Evolutionary conservation across 2,888 invertebrate genomes (phyloP).

Genomic region (Halictus ligatus): DNA sequence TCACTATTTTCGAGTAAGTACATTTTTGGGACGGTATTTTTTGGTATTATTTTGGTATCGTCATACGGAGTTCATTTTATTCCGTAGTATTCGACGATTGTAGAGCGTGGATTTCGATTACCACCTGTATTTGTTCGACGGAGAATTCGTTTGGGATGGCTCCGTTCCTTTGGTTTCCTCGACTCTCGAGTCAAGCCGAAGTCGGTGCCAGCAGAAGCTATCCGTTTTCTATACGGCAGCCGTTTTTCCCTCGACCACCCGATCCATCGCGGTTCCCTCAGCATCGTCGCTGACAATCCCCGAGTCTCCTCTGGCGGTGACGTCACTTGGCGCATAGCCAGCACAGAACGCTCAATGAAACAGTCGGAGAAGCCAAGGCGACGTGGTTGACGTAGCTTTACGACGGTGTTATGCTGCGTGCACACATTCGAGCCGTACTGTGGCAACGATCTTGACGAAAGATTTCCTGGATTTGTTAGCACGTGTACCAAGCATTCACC

Average conservation of each 20-base stretch:
- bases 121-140: neutral
- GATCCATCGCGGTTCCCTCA: conserved; percentile 58
- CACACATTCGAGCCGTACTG: conserved; percentile 55
- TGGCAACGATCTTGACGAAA: conserved; percentile 71
- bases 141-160: conserved; percentile 26
- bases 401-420: conserved; percentile 69
- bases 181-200: conserved; percentile 17
- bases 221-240: conserved; percentile 19
- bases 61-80: neutral
- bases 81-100: neutral
- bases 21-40: no score
- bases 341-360: conserved; percentile 79
- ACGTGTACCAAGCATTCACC: neutral
- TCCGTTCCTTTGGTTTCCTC: conserved; percentile 28
- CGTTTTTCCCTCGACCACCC: conserved; percentile 35
- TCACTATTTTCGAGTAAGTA: no score
- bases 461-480: conserved; percentile 53
- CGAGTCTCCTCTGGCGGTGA: conserved; percentile 71
- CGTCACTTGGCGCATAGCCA: conserved; percentile 79
- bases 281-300: conserved; percentile 58
- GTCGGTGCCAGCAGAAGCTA: conserved; percentile 28
- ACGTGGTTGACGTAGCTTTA: conserved; percentile 65
- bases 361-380: conserved; percentile 69
- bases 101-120: neutral
- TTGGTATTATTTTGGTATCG: no score